Evolutionary conservation across 2,888 invertebrate species (phyloP).

Genomic region (Bruchidius siliquastri): DNA sequence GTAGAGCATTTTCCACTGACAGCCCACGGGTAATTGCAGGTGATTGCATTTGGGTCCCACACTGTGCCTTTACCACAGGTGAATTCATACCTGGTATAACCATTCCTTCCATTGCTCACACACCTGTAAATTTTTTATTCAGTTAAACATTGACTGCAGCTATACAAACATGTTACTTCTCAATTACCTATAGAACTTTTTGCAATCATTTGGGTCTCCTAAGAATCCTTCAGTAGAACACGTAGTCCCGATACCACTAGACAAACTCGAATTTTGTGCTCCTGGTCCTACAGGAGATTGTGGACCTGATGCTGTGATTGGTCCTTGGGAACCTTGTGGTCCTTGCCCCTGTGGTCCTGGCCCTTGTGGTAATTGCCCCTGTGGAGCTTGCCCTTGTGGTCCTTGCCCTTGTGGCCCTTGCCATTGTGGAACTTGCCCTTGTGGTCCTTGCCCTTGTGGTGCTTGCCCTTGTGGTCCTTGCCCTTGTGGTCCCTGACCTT

Average conservation of each 20-base stretch:
- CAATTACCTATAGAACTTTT: conserved; percentile 39
- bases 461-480: conserved; percentile 11
- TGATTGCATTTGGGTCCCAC: conserved; percentile 62
- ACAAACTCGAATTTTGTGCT: conserved; percentile 5
- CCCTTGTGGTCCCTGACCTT: not conserved
- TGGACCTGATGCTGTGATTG: conserved; percentile 7
- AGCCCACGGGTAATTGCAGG: conserved; percentile 61
- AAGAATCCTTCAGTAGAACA: conserved; percentile 37
- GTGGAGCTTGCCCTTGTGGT: not conserved
- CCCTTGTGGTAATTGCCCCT: not conserved
- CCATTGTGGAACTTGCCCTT: conserved; percentile 8
- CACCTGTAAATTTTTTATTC: conserved; percentile 67
- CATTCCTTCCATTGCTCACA: conserved; percentile 54
- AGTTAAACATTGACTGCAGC: conserved; percentile 7
- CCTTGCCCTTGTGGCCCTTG: not conserved
- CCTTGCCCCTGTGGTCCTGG: conserved; percentile 11
- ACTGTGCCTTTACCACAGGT: conserved; percentile 67
- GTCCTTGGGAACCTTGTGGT: conserved; percentile 10
- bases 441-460: conserved; percentile 2
- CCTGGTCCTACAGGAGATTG: not conserved
- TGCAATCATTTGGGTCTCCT: conserved; percentile 36
- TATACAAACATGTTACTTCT: conserved; percentile 3
- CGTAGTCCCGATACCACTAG: conserved; percentile 19
- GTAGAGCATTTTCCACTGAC: conserved; percentile 38
- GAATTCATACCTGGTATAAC: conserved; percentile 60